These are phyloP conservation scores for Odontothrips loti DNA, from an alignment of 2,888 invertebrate species.

Conservation along the genomic window DNA sequence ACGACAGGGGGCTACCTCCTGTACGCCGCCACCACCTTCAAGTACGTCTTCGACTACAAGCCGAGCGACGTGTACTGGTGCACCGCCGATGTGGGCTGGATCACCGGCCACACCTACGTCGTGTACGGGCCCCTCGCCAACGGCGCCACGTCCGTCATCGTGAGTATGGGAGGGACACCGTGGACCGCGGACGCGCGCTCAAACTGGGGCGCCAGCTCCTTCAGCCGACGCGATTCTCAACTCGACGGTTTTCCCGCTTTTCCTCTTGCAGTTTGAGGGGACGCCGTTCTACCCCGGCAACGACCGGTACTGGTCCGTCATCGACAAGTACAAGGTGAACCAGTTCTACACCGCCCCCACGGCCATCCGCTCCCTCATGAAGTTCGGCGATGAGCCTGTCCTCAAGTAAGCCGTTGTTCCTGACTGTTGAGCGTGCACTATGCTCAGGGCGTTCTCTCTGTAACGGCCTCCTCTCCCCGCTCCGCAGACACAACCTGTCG, in stretches of 20 bases:
- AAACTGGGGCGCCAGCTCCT: neutral
- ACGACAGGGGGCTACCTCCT: constrained; percentile 92
- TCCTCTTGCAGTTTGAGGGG: constrained; percentile 78
- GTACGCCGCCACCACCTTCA: constrained; percentile 90
- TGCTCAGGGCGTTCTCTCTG: neutral
- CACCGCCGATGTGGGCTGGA: constrained; percentile 95
- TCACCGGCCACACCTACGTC: constrained; percentile 89
- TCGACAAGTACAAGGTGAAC: constrained; percentile 89
- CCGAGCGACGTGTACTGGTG: constrained; percentile 85
- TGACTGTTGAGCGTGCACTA: neutral
- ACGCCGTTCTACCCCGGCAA: constrained; percentile 93
- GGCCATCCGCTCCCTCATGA: constrained; percentile 93
- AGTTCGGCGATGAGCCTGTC: constrained; percentile 82
- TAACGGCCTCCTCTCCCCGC: constrained; percentile 31
- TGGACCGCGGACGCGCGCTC: neutral
- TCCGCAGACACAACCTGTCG: constrained; percentile 59
- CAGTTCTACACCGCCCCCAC: constrained; percentile 99
- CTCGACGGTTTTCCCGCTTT: constrained; percentile 29
- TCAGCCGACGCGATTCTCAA: too few species aligned
- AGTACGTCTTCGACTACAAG: constrained; percentile 91
- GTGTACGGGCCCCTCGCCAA: constrained; percentile 94
- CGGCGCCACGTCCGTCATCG: constrained; percentile 89
- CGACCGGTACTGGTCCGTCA: constrained; percentile 87
- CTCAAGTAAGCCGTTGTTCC: constrained; percentile 59
- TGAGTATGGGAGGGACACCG: constrained; percentile 50